Conservation (phyloP, 1,140 invertebrate species). For the Bombus pyrosoma region DNA sequence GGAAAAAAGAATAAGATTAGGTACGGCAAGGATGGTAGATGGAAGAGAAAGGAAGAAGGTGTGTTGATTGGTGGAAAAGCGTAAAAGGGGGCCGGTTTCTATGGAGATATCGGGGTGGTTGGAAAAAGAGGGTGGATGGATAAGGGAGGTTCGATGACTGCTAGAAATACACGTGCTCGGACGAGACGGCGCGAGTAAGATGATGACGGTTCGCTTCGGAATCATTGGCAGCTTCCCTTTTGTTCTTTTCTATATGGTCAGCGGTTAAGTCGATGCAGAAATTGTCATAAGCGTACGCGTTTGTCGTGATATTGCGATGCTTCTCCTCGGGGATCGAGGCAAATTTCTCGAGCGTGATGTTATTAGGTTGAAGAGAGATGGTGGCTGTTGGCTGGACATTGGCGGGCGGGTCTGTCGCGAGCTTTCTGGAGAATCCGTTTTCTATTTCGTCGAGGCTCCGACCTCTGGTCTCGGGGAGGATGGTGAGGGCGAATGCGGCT, state of each 20-base stretch:
- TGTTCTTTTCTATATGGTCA: constrained; percentile 53
- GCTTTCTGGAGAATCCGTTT: constrained; percentile 81
- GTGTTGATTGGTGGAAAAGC: no score
- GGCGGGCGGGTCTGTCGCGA: neutral
- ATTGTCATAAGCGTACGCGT: constrained; percentile 73
- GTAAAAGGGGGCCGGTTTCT: no score
- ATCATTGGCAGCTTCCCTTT: constrained; percentile 1
- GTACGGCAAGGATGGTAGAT: no score
- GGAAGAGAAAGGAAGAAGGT: no score
- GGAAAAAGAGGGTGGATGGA: no score
- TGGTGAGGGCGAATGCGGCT: constrained; percentile 86
- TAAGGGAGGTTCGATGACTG: no score
- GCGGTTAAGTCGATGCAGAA: constrained; percentile 68
- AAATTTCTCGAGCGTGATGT: constrained; percentile 72
- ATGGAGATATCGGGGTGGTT: no score
- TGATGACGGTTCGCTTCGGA: neutral
- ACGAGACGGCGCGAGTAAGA: constrained; percentile 36
- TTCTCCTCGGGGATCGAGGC: constrained; percentile 71
- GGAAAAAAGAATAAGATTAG: no score
- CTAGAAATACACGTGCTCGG: constrained; percentile 50
- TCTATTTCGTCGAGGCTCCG: constrained; percentile 91
- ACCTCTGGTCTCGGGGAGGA: constrained; percentile 92
- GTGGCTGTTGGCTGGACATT: constrained; percentile 21
- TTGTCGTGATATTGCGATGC: constrained; percentile 55
- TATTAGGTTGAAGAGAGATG: constrained; percentile 58